Evolutionary conservation across 30 jellyfish, hydroid and myxozoan species (phyloP), one percentile per base, ranked within the genome.

Genomic region (Euphysa ruthae): DNA sequence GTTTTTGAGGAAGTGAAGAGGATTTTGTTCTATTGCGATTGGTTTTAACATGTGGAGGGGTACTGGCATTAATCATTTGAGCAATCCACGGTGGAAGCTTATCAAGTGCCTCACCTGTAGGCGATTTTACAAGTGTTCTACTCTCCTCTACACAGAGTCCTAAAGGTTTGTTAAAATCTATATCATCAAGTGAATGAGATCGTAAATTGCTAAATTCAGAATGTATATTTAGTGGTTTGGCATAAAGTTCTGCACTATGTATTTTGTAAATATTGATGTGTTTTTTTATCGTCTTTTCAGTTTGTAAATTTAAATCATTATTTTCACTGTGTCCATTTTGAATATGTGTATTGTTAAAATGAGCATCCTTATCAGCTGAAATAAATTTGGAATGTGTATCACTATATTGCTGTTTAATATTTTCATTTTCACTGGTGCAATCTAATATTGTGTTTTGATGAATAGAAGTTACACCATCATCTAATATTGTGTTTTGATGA

Each of bases 41-140:
- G 1, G 92, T 70, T 30, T 79, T 76, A 5, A 85, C 75, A 1
- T 90, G 93, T 44, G 93, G 69, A 22, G 80, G 83, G 13, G 78
- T 54, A 73, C 96, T 85, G 19, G 96, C 96, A 1, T 56, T 33
- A 1, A 85, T 19, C 55, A 78, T 85, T 43, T 85, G 96, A 23
- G 93, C 93, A n/a, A 85, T 69, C 96, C 96, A 85, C 8, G 81
- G 91, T 0, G 96, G 94, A 63, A 85, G 63, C 1, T 68, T 46
- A 20, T 68, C 80, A 20, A 68, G 49, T 24, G 6, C 49, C 49
- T 68, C 74, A 4, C 80, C 80, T 19, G 80, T 68, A 6, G 80
- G 80, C 19, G 80, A 68, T n/a, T 43, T 63, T 7, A 49, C 30
- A 0, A 28, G 21, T 10, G 61, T 23, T 34, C 30, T 30, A 4